Conservation (phyloP, 2,888 invertebrate species). For the Dromius quadrimaculatus region DNA sequence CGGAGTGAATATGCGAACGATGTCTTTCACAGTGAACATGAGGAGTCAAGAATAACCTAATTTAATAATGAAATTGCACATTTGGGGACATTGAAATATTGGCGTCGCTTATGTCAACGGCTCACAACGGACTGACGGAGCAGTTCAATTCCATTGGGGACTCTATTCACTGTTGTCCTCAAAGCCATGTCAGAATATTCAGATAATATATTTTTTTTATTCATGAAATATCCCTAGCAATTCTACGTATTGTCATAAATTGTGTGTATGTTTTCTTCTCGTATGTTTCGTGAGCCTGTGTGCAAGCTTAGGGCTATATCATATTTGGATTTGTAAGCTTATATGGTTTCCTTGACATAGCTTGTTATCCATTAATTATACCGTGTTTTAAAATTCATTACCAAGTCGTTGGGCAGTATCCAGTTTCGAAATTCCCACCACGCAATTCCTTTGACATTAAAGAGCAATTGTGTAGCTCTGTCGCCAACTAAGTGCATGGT, state of each 20-base stretch:
- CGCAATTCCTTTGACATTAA: conserved; percentile 46
- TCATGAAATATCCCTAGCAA: conserved; percentile 40
- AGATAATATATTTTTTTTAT: conserved; percentile 47
- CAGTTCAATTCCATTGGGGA: conserved; percentile 46
- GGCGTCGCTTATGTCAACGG: conserved; percentile 48
- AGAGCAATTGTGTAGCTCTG: conserved; percentile 34
- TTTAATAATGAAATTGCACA: conserved; percentile 50
- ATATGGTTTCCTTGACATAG: background rate
- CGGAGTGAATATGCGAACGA: background rate
- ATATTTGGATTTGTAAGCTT: conserved; percentile 29
- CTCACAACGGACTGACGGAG: conserved; percentile 35
- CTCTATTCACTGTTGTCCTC: background rate
- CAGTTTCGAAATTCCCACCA: conserved; percentile 29
- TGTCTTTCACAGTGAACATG: conserved; percentile 17
- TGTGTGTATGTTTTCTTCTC: conserved; percentile 46
- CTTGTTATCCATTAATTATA: conserved; percentile 36
- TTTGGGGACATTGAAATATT: conserved; percentile 49
- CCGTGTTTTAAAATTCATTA: conserved; percentile 46
- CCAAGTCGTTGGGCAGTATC: conserved; percentile 3
- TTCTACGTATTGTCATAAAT: conserved; percentile 46
- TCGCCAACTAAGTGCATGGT: background rate
- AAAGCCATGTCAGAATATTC: conserved; percentile 31
- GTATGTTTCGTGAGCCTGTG: conserved; percentile 14
- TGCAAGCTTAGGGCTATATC: conserved; percentile 14
- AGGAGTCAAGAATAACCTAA: conserved; percentile 42